These are phyloP conservation scores for Holothuria glaberrima DNA, from an alignment of 35 echinoderm and acorn worm genomes.

Conservation along the genomic window DNA sequence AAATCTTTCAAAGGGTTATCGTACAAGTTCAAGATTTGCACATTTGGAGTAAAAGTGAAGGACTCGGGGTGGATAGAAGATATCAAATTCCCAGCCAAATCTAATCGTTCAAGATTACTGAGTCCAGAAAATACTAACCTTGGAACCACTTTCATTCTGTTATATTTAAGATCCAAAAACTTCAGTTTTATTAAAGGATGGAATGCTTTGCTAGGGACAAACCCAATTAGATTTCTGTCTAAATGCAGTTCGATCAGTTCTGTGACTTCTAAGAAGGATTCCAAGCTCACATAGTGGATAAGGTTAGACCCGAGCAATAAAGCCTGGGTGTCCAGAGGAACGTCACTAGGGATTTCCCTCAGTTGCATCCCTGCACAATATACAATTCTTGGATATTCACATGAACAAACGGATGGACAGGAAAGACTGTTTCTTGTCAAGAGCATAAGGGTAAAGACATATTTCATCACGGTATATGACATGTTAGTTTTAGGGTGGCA, in stretches of 20 bases:
- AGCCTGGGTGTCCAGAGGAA: constrained; percentile 30
- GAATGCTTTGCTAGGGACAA: constrained; percentile 60
- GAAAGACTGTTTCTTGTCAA: neutral
- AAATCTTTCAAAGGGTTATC: constrained; percentile 55
- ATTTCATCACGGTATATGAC: neutral
- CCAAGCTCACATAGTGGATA: constrained; percentile 58
- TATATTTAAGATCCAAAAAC: constrained; percentile 64
- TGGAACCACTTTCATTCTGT: constrained; percentile 59
- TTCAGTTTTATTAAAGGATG: constrained; percentile 42
- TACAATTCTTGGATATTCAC: constrained; percentile 45
- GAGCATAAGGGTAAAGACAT: neutral
- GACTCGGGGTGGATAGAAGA: constrained; percentile 20
- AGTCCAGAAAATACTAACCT: constrained; percentile 51
- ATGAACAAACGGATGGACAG: constrained; percentile 39
- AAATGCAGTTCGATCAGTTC: constrained; percentile 53
- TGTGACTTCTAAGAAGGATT: constrained; percentile 59
- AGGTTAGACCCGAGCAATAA: constrained; percentile 51
- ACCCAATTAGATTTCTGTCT: constrained; percentile 55
- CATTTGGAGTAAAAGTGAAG: constrained; percentile 44
- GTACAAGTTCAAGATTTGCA: constrained; percentile 45
- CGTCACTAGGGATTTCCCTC: constrained; percentile 48
- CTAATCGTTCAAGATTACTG: constrained; percentile 18
- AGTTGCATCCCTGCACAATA: constrained; percentile 54
- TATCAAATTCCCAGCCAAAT: constrained; percentile 57
- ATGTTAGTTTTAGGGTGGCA: neutral